phyloP scores from a whole-genome alignment of 2,797 vertebrate species.

The Pogonophryne albipinna region DNA sequence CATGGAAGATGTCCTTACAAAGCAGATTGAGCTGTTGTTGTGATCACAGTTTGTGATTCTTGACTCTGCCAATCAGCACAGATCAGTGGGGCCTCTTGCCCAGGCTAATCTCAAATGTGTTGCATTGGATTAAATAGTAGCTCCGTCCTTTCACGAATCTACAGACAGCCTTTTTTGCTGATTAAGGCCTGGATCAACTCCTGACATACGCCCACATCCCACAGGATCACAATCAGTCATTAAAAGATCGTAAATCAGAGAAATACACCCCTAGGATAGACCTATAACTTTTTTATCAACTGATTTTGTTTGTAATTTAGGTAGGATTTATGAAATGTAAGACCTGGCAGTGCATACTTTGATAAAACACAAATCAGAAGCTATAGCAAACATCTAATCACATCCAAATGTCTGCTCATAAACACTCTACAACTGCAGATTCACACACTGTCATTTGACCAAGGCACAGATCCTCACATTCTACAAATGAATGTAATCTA shows the following conservation, averaged over 20 bases:
- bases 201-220: background rate
- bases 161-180: background rate
- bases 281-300: background rate
- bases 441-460: background rate
- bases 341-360: background rate
- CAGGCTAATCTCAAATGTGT: conserved; percentile 31
- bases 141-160: conserved; percentile 26
- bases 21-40: conserved; percentile 5
- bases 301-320: background rate
- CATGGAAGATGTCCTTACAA: background rate
- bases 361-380: conserved; percentile 4
- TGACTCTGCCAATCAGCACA: conserved; percentile 27
- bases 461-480: background rate
- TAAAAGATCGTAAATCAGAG: conserved; percentile 8
- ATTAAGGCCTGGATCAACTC: background rate
- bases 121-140: conserved; percentile 34
- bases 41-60: conserved; percentile 9
- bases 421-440: background rate
- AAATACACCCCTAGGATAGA: background rate
- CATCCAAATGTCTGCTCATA: background rate
- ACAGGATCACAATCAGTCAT: background rate
- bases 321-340: background rate
- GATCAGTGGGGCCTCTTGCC: conserved; percentile 31
- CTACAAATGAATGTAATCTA: too few relatives aligned
- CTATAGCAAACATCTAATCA: background rate